Conservation (phyloP, 2,797 vertebrate genomes). For the Sebastes miniatus region DNA sequence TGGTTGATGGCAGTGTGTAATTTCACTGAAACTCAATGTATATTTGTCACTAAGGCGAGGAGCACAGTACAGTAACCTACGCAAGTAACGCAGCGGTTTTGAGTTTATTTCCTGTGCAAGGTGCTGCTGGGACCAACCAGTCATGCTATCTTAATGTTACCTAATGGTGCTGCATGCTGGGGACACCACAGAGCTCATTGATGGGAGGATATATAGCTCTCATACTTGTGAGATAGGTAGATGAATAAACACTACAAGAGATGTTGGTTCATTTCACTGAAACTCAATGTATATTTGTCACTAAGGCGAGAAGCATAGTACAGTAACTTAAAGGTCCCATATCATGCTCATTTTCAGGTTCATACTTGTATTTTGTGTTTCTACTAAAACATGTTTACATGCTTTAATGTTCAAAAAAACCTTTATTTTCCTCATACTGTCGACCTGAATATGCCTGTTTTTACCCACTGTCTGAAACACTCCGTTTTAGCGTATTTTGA, state of each 20-base stretch:
- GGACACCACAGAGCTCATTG: neutral
- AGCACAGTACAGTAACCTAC: too few relatives aligned
- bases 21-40: neutral
- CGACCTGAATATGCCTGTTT: too few relatives aligned
- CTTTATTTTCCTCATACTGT: too few relatives aligned
- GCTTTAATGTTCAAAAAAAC: too few relatives aligned
- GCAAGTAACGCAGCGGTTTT: too few relatives aligned
- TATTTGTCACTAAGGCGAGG: neutral
- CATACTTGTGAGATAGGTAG: neutral
- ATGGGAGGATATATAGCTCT: too few relatives aligned
- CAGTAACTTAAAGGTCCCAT: neutral
- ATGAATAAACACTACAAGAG: neutral
- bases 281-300: neutral
- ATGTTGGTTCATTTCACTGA: neutral
- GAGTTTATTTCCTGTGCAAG: conserved; percentile 68
- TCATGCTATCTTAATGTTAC: conserved; percentile 19
- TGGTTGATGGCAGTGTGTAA: too few relatives aligned
- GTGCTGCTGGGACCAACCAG: conserved; percentile 54
- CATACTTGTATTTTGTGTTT: too few relatives aligned
- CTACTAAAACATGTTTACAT: too few relatives aligned
- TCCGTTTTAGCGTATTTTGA: too few relatives aligned
- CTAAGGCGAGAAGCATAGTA: neutral
- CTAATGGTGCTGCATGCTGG: neutral
- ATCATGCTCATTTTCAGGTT: too few relatives aligned
- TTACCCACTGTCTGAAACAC: too few relatives aligned